These are phyloP conservation scores for Hydrozoanthus gracilis DNA, from an alignment of 92 coral and sea anemone species.

Conservation along the genomic window DNA sequence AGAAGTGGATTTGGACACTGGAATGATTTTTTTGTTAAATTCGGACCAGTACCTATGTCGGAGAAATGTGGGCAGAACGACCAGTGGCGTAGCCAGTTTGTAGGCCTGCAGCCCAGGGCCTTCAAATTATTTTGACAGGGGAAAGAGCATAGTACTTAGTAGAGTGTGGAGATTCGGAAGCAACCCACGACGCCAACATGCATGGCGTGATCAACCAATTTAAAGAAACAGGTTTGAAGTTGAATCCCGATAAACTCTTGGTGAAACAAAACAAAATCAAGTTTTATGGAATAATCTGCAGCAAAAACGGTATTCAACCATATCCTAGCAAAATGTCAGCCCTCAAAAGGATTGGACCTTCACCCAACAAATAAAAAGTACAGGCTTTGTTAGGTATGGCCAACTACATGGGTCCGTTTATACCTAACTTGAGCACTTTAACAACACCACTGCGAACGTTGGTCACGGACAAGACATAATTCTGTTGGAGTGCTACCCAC, in stretches of 20 bases:
- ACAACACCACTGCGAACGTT: too few relatives aligned
- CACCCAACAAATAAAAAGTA: slow-evolving; percentile 20
- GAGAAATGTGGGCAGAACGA: too few relatives aligned
- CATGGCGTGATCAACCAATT: not conserved
- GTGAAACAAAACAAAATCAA: slow-evolving; percentile 50
- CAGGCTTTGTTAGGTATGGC: slow-evolving; percentile 10
- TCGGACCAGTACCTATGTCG: too few relatives aligned
- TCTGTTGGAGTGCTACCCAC: slow-evolving; percentile 55
- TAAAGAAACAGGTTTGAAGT: slow-evolving; percentile 20
- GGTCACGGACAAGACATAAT: not conserved
- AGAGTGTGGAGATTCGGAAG: slow-evolving; percentile 40
- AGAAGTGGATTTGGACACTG: too few relatives aligned
- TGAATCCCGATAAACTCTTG: too few relatives aligned
- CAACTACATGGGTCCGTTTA: slow-evolving; percentile 69
- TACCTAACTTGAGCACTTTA: slow-evolving; percentile 55
- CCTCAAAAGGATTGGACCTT: slow-evolving; percentile 40
- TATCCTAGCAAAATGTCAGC: too few relatives aligned
- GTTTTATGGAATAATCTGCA: too few relatives aligned
- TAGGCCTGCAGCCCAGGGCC: too few relatives aligned
- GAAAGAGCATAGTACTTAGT: slow-evolving; percentile 56
- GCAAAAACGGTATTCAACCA: too few relatives aligned
- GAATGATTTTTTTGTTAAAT: too few relatives aligned
- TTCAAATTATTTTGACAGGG: not conserved
- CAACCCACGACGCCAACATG: slow-evolving; percentile 46
- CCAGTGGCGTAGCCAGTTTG: not conserved